Conservation (phyloP, 2,113 vertebrate genomes). For the Eleginops maclovinus region DNA sequence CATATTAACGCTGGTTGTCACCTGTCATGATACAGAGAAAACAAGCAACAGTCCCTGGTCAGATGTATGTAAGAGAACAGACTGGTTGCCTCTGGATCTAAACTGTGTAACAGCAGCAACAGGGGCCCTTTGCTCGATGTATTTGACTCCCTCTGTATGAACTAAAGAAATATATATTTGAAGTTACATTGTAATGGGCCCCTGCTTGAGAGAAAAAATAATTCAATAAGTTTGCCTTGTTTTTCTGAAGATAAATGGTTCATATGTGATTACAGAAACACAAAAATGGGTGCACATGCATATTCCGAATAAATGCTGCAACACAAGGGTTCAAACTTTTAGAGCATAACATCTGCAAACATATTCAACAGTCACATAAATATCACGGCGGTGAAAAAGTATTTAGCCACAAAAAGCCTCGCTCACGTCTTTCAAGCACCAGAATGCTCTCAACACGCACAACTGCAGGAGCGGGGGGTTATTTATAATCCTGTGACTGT, state of each 20-base stretch:
- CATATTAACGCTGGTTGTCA: background rate
- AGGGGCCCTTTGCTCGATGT: background rate
- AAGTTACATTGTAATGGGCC: no score
- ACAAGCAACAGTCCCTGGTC: background rate
- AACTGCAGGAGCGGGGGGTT: constrained; percentile 7
- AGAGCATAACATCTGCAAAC: background rate
- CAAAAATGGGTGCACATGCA: background rate
- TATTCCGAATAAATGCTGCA: background rate
- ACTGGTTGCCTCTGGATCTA: no score
- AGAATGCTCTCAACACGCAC: constrained; percentile 2
- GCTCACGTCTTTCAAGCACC: constrained; percentile 12
- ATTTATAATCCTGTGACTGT: constrained; percentile 37
- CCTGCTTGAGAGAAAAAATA: background rate
- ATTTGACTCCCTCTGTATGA: no score
- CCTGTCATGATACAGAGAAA: background rate
- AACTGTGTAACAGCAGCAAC: no score
- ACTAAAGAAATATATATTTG: no score
- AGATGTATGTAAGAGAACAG: no score
- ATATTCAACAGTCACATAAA: background rate
- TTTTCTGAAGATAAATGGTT: background rate
- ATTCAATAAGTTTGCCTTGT: no score
- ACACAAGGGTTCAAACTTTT: background rate
- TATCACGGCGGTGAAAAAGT: background rate
- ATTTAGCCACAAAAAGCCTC: constrained; percentile 4
- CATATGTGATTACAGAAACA: no score